A percentile compares a stretch with the other conserved stretches of the same genome.
Conservation (phyloP, 2,797 vertebrate genomes). For the Cynodonichthys magdalenae region DNA sequence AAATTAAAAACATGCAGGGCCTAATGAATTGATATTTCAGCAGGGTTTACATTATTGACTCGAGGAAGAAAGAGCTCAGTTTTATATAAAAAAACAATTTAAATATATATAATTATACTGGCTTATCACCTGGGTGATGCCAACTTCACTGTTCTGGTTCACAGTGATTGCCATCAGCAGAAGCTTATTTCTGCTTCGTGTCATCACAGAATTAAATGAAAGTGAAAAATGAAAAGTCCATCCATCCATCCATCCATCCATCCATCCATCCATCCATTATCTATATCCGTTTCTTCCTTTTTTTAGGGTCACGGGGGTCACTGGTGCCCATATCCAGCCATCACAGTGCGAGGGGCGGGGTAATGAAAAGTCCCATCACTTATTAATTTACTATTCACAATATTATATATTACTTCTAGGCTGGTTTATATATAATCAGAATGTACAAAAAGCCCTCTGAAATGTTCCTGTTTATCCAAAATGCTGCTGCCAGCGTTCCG, state of each 20-base stretch:
- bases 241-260: too few species aligned
- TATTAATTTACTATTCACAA: not conserved
- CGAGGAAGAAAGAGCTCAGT: not conserved
- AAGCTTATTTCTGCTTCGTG: not conserved
- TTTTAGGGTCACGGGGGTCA: too few species aligned
- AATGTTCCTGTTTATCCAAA: slow-evolving; percentile 4
- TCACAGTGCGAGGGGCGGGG: too few species aligned
- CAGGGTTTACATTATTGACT: not conserved
- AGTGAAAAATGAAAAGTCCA: too few species aligned
- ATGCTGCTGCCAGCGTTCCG: slow-evolving; percentile 1
- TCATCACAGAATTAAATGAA: not conserved
- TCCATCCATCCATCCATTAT: too few species aligned
- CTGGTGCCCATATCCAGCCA: too few species aligned
- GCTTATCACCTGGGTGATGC: not conserved
- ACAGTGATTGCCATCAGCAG: not conserved
- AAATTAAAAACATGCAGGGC: not conserved
- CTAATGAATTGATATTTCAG: not conserved
- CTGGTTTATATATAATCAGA: not conserved
- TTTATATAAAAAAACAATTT: too few species aligned
- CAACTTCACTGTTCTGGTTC: not conserved
- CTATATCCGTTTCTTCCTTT: too few species aligned
- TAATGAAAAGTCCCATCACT: not conserved
- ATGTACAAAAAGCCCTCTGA: too few species aligned
- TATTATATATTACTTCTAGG: too few species aligned
- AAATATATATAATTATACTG: not conserved